phyloP scores from a whole-genome alignment of 2,113 vertebrate genomes.

The Hoplias malabaricus region DNA sequence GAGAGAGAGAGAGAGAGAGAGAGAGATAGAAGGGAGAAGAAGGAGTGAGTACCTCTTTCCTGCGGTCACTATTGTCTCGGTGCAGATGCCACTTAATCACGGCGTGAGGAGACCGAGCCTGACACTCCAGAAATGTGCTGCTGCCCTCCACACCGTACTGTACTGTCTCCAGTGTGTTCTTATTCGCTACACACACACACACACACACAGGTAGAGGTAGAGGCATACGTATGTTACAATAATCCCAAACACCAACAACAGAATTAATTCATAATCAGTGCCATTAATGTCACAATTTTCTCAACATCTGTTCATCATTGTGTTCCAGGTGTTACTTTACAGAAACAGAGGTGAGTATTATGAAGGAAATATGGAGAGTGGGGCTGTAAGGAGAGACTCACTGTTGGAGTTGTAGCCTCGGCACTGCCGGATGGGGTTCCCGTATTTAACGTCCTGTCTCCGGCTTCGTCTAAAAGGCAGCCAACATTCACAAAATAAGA shows the following conservation, averaged over 20 bases:
- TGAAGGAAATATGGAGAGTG: too few species aligned
- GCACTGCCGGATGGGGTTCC: constrained; percentile 82
- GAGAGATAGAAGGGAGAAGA: too few species aligned
- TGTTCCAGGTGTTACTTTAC: too few species aligned
- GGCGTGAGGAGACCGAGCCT: constrained; percentile 92
- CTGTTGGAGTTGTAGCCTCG: constrained; percentile 81
- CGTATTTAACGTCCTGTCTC: constrained; percentile 81
- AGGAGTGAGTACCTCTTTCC: constrained; percentile 87
- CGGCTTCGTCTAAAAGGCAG: constrained; percentile 79
- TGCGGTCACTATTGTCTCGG: constrained; percentile 90
- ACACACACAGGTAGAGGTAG: too few species aligned
- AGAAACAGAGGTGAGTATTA: too few species aligned
- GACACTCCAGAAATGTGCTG: constrained; percentile 94
- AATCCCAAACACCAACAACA: too few species aligned
- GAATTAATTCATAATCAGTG: too few species aligned
- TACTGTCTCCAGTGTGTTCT: constrained; percentile 86
- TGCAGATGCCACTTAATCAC: constrained; percentile 93
- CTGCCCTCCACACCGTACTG: constrained; percentile 96
- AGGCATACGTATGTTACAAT: too few species aligned
- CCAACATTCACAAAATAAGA: constrained; percentile 66
- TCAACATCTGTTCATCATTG: too few species aligned
- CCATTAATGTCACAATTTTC: too few species aligned
- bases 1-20: too few species aligned
- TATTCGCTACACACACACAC: constrained; percentile 79
- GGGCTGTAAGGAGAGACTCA: too few species aligned